Percentiles rank a stretch among this genome's conserved stretches.
Evolutionary conservation across 2,797 vertebrate species (phyloP).

Genomic region (Mycteria americana): DNA sequence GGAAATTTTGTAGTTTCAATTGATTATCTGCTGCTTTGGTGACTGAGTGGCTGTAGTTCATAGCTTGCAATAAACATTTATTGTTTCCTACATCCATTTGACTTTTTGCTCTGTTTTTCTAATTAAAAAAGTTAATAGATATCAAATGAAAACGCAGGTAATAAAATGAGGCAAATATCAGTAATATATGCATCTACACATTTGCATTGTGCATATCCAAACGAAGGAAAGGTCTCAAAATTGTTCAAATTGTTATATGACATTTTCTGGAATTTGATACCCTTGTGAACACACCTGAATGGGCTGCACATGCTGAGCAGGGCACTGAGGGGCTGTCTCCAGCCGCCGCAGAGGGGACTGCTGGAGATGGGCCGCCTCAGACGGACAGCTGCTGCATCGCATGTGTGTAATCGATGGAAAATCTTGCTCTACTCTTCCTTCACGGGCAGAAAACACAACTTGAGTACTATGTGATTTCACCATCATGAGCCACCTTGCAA

Average conservation of each 20-base stretch:
- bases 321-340: neutral
- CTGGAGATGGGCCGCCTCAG: too few relatives aligned
- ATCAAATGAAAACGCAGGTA: neutral
- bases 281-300: neutral
- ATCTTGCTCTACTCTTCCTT: neutral
- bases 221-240: neutral
- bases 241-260: neutral
- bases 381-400: accelerated
- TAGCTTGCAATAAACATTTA: neutral
- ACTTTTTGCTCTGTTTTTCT: neutral
- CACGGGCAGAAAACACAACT: neutral
- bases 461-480: neutral
- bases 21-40: neutral
- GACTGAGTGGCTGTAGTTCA: neutral
- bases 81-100: neutral
- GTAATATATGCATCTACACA: neutral
- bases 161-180: neutral
- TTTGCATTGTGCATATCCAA: neutral
- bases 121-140: neutral
- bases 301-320: neutral
- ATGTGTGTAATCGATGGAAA: neutral
- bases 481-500: neutral
- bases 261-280: neutral
- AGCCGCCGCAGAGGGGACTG: accelerated
- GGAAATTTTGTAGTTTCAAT: neutral